A percentile compares a stretch with the other conserved stretches of the same genome.
Evolutionary conservation across 2,888 invertebrate genomes (phyloP).

Genomic region (Eledona agricola): DNA sequence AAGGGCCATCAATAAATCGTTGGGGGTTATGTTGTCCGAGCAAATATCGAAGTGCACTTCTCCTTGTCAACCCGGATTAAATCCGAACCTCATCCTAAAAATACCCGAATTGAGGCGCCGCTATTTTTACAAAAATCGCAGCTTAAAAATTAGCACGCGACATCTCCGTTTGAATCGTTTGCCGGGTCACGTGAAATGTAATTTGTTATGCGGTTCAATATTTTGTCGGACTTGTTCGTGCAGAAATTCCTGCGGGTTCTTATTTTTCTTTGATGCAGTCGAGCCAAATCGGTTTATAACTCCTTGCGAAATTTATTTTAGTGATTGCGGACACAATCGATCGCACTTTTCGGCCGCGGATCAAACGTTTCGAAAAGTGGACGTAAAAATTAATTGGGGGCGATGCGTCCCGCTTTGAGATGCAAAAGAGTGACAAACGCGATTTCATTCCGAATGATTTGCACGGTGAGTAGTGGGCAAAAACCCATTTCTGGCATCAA

Average conservation of each 20-base stretch:
- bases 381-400: constrained; percentile 9
- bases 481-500: constrained; percentile 3
- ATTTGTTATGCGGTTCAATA: constrained; percentile 33
- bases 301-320: constrained; percentile 18
- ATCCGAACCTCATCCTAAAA: constrained; percentile 23
- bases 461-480: constrained; percentile 1
- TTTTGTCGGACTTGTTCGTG: constrained; percentile 24
- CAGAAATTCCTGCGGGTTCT: constrained; percentile 20
- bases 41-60: constrained; percentile 13
- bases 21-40: constrained; percentile 5
- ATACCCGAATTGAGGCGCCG: no score
- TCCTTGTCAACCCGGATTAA: constrained; percentile 21
- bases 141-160: constrained; percentile 32
- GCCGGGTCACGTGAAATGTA: constrained; percentile 35
- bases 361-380: neutral
- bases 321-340: neutral
- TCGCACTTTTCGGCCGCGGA: constrained; percentile 3
- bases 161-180: constrained; percentile 41
- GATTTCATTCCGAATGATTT: constrained; percentile 3
- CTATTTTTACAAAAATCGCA: no score
- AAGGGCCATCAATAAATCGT: constrained; percentile 3
- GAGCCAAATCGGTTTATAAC: constrained; percentile 3
- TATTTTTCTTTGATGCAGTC: constrained; percentile 6
- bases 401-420: constrained; percentile 12
- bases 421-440: constrained; percentile 17